Evolutionary conservation across 2,888 invertebrate genomes (phyloP).

Genomic region (Phalera bucephala): DNA sequence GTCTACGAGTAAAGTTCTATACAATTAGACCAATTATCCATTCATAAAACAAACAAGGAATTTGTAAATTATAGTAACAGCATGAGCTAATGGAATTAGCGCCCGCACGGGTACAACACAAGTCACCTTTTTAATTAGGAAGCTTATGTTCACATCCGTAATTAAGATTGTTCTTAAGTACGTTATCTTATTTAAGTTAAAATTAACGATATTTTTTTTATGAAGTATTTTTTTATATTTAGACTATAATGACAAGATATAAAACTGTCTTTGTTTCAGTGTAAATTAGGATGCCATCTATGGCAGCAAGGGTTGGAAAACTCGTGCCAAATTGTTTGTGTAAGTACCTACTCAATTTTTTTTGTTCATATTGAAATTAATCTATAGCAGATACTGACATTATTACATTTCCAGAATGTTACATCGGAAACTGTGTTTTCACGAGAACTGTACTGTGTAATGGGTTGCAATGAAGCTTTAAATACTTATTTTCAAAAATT

Average conservation of each 20-base stretch:
- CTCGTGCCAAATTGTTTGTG: slow-evolving; percentile 91
- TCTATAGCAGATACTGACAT: too few relatives aligned
- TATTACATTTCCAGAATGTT: slow-evolving; percentile 88
- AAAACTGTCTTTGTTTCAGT: too few relatives aligned
- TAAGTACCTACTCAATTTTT: slow-evolving; percentile 80
- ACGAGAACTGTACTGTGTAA: slow-evolving; percentile 89
- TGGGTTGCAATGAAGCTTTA: slow-evolving; percentile 92
- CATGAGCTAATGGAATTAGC: slow-evolving; percentile 54
- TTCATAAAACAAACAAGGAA: slow-evolving; percentile 42
- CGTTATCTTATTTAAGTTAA: slow-evolving; percentile 13
- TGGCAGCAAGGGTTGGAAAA: slow-evolving; percentile 90
- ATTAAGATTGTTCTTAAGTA: slow-evolving; percentile 15
- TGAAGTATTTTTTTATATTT: too few relatives aligned
- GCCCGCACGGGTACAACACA: slow-evolving; percentile 63
- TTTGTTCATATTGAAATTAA: slow-evolving; percentile 1
- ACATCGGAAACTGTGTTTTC: slow-evolving; percentile 86
- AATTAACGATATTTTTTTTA: too few relatives aligned
- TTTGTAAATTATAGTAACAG: slow-evolving; percentile 27
- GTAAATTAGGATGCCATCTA: slow-evolving; percentile 89
- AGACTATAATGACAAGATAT: too few relatives aligned
- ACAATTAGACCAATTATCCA: slow-evolving; percentile 29
- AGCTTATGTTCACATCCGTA: slow-evolving; percentile 20
- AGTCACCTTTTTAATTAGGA: slow-evolving; percentile 35
- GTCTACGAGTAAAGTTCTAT: too few relatives aligned
- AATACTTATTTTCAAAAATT: slow-evolving; percentile 88